Evolutionary conservation across 2,888 invertebrate genomes (phyloP), one percentile per base, ranked within the genome.

Genomic region (Ophraella communa): DNA sequence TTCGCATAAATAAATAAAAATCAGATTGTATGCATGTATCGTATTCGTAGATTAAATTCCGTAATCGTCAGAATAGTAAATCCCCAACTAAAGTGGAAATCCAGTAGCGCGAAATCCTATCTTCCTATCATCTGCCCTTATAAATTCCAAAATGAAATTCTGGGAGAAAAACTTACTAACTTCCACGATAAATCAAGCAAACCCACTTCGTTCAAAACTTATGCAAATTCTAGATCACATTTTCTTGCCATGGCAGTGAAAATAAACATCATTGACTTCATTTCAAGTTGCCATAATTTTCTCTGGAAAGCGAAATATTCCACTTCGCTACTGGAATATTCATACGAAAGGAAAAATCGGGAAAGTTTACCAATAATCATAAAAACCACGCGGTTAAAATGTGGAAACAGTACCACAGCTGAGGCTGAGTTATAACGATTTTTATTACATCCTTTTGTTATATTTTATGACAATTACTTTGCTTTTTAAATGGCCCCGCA

Each of bases 281-380:
- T 67, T 69, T 67, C 67, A 63, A 65, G 66, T 64, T 53, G 62
- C 64, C 63, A 65, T 70, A 70, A 70, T 63, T 70, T 65, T 63
- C 47, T 51, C 49, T 45, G 53, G 56, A 62, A 64, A 27, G 62
- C 58, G 44, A 62, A 49, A 58, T 53, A 58, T 52, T 49, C 49
- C 23, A 45, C 58, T 33, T 49, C 35, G 51, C 51, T 17, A 23
- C 51, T 52, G 30, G 70, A 69, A 70, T 68, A 67, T 67, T 70
- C 68, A 67, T 65, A 61, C 66, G 62, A 56, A 51, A 69, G 60
- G 64, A 66, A 68, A 60, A 68, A 62, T 69, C 66, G 54, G 57
- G 61, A 66, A 71, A 71, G 66, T 71, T 71, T 68, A 62, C 68
- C 71, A 71, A 69, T 71, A 71, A 69, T 71, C 71, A 68, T 71